phyloP scores from a whole-genome alignment of 2,113 vertebrate genomes.

The Protobothrops mucrosquamatus region DNA sequence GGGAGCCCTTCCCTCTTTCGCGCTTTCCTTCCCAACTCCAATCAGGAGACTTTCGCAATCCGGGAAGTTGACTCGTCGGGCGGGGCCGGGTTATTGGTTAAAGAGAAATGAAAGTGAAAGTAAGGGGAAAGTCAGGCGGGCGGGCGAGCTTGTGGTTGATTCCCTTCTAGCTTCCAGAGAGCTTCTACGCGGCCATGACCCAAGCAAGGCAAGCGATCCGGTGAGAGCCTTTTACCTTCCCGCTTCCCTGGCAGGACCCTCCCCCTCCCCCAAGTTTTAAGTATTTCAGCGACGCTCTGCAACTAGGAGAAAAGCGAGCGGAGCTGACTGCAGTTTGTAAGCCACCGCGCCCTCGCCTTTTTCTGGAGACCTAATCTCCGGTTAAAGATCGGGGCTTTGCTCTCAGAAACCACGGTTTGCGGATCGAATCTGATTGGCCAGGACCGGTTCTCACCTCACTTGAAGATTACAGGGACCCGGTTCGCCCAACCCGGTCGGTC shows the following conservation, averaged over 20 bases:
- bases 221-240: background rate
- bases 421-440: background rate
- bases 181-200: background rate
- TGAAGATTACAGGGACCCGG: background rate
- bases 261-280: background rate
- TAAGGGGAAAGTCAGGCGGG: background rate
- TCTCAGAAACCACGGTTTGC: background rate
- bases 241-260: background rate
- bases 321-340: background rate
- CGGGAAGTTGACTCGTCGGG: background rate
- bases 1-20: background rate
- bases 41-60: background rate
- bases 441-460: background rate
- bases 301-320: background rate
- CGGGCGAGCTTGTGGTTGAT: background rate
- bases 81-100: background rate
- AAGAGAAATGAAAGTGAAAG: background rate
- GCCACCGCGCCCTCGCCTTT: background rate
- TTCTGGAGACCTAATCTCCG: background rate
- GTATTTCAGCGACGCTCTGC: background rate
- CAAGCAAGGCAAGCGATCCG: background rate
- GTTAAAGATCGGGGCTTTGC: background rate
- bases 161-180: background rate
- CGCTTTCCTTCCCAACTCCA: background rate
- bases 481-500: background rate